phyloP scores from a whole-genome alignment of 2,113 vertebrate species.

The Capra hircus region DNA sequence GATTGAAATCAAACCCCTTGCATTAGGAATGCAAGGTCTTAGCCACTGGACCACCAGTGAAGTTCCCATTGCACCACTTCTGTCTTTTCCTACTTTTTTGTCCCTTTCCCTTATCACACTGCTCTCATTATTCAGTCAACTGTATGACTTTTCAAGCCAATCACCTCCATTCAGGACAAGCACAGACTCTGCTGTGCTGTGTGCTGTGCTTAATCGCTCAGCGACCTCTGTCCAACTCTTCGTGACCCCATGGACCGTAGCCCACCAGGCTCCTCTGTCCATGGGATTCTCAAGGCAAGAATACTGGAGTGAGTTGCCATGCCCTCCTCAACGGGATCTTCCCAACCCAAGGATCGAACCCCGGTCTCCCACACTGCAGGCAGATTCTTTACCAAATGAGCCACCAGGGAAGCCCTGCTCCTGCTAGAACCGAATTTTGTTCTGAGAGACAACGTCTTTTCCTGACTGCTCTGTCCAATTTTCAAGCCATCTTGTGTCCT shows the following conservation, averaged over 20 bases:
- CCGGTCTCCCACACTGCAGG: neutral
- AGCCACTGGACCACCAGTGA: neutral
- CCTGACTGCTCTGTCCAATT: neutral
- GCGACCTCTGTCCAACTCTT: neutral
- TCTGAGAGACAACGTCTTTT: neutral
- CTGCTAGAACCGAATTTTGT: neutral
- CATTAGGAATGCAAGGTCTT: neutral
- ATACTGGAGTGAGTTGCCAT: neutral
- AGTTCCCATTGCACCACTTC: neutral
- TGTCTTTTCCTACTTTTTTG: neutral
- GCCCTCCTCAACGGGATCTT: neutral
- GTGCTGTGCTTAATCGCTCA: neutral
- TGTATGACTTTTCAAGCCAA: neutral
- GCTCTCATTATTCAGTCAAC: neutral
- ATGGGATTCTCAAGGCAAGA: neutral
- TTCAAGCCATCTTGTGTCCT: neutral
- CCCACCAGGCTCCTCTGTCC: neutral
- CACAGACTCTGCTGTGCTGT: neutral
- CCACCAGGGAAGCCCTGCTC: too few species aligned
- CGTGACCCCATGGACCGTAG: neutral
- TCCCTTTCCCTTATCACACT: neutral
- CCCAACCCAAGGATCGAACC: neutral
- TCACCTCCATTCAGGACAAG: neutral
- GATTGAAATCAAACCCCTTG: neutral
- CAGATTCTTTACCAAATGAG: neutral